Conservation (phyloP, 2,888 invertebrate species). For the Halocaridina rubra region DNA sequence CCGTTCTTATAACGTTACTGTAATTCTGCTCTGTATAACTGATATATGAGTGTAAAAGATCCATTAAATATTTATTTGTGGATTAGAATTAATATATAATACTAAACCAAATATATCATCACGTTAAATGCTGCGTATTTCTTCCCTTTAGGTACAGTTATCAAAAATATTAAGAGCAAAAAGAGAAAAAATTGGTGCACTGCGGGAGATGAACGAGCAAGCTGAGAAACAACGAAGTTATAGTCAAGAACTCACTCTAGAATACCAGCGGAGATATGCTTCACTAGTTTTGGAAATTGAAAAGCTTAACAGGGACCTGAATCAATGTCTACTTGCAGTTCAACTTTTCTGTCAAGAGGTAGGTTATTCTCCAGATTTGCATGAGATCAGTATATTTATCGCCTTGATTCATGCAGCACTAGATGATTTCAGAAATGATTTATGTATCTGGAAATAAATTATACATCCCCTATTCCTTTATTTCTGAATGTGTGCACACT, state of each 20-base stretch:
- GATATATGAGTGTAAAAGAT: no score
- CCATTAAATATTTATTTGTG: neutral
- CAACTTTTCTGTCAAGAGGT: conserved; percentile 84
- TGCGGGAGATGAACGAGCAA: conserved; percentile 89
- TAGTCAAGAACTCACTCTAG: conserved; percentile 81
- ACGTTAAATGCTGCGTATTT: neutral
- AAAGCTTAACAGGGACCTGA: conserved; percentile 88
- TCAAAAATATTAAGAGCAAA: conserved; percentile 88
- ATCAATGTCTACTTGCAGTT: conserved; percentile 85
- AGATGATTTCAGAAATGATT: no score
- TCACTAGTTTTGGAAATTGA: conserved; percentile 87
- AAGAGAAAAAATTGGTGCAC: conserved; percentile 80
- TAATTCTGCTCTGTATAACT: no score
- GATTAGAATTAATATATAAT: no score
- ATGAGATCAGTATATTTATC: no score
- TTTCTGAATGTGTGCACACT: no score
- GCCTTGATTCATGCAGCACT: no score
- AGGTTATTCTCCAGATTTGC: no score
- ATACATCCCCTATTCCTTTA: no score
- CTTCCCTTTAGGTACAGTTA: conserved; percentile 76
- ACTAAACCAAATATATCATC: no score
- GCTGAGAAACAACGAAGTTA: conserved; percentile 88
- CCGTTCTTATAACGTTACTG: neutral
- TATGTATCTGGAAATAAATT: no score
- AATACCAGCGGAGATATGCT: conserved; percentile 93